Evolutionary conservation across 2,113 vertebrate genomes (phyloP), one percentile per base, ranked within the genome.

Genomic region (Rousettus leschenaultii): DNA sequence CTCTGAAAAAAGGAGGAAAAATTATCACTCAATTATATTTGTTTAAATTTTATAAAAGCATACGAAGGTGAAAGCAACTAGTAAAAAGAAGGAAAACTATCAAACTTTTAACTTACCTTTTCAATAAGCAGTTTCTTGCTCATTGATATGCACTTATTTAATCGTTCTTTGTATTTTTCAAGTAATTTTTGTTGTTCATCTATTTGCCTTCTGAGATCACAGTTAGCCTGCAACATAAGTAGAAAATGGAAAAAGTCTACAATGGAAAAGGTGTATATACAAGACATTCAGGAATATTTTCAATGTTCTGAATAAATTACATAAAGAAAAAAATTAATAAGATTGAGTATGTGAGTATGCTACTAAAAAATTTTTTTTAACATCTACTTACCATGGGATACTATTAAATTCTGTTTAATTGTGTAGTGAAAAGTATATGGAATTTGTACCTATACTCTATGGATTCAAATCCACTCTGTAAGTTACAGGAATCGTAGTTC

Each of bases 81-180:
- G 6, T 7, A 3, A 97, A 98, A 95, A 24, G 48, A 78, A 61
- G 55, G 51, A 59, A 75, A 77, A 95, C 53, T 59, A 94, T 2
- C 53, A 26, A 96, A 85, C 33, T 91, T 84, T 93, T 35, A 96
- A 94, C 96, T 96, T 98, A 99, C 99, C 99, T 99, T 99, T 98
- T 99, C 99, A 98, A 99, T 99, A n/a, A 99, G 99, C 98, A 99
- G 98, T 97, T 99, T 99, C 98, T 99, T 99, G 98, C 99, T 99
- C 99, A 99, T 99, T 92, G 99, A 99, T 98, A 99, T 99, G 97
- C 99, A 99, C 98, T 99, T 99, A 98, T 99, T 99, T 99, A 99
- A 99, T 94, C 99, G 99, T 98, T 99, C 99, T 98, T 99, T 99
- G 95, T 99, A 99, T 98, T 99, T 99, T 99, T 99, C 99, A 99